Conservation (phyloP, 2,797 vertebrate species). For the Garrulus glandarius region DNA sequence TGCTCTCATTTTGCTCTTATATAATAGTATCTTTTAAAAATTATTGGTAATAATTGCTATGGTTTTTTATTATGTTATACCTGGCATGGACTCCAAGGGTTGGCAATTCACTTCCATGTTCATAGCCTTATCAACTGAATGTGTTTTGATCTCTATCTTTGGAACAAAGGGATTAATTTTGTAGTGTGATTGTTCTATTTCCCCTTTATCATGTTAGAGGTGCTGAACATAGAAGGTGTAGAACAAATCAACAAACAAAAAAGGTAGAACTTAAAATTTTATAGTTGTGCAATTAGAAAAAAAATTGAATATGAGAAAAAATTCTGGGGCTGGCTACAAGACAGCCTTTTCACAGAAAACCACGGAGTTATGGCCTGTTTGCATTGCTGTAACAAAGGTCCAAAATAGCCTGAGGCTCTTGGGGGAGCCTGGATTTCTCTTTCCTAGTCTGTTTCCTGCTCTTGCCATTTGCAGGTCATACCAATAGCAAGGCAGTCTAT, state of each 20-base stretch:
- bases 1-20: background rate
- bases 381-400: background rate
- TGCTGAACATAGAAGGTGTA: background rate
- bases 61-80: background rate
- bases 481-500: fast-evolving
- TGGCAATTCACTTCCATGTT: background rate
- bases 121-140: background rate
- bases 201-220: background rate
- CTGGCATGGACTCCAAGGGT: background rate
- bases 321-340: background rate
- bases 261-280: background rate
- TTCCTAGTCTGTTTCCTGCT: background rate
- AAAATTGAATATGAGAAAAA: background rate
- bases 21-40: background rate
- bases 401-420: background rate
- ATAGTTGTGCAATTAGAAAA: background rate
- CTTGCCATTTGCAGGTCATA: background rate
- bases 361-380: background rate
- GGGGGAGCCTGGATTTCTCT: background rate
- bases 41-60: background rate
- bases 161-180: slow-evolving; percentile 20
- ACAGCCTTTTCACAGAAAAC: background rate
- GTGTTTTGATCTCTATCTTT: background rate
- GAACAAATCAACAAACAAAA: background rate
- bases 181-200: background rate